phyloP scores from a whole-genome alignment of 1,140 invertebrate genomes.

The Ceratina australensis region DNA sequence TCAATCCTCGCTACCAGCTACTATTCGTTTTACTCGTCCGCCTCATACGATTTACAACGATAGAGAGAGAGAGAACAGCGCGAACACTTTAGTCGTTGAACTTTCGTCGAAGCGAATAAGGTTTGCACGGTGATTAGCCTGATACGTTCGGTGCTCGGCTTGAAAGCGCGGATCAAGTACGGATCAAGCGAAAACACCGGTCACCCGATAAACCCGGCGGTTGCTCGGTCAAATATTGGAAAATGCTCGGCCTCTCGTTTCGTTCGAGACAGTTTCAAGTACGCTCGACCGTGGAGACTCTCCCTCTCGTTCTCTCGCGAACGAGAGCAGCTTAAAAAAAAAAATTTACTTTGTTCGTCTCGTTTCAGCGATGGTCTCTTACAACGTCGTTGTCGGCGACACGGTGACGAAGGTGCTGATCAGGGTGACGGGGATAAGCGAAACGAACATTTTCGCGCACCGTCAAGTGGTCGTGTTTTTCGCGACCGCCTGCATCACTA shows the following conservation, averaged over 20 bases:
- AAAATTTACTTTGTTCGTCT: not conserved
- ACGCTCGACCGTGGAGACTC: not conserved
- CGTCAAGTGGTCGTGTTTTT: slow-evolving; percentile 89
- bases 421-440: slow-evolving; percentile 82
- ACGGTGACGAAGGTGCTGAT: slow-evolving; percentile 92
- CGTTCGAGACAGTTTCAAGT: not conserved
- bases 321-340: not conserved
- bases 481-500: slow-evolving; percentile 87
- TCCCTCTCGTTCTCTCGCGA: too few species aligned
- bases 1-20: too few species aligned
- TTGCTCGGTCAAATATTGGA: not conserved
- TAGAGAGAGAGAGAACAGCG: too few species aligned
- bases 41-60: too few species aligned
- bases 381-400: slow-evolving; percentile 94
- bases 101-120: too few species aligned
- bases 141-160: too few species aligned
- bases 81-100: too few species aligned
- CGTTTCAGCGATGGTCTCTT: slow-evolving; percentile 91
- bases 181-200: not conserved
- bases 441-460: slow-evolving; percentile 81
- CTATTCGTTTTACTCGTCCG: too few species aligned
- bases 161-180: not conserved
- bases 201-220: not conserved
- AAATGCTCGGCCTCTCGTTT: not conserved
- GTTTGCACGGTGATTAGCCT: too few species aligned